phyloP scores from a whole-genome alignment of 2,797 vertebrate genomes.

The Tangara arthus region DNA sequence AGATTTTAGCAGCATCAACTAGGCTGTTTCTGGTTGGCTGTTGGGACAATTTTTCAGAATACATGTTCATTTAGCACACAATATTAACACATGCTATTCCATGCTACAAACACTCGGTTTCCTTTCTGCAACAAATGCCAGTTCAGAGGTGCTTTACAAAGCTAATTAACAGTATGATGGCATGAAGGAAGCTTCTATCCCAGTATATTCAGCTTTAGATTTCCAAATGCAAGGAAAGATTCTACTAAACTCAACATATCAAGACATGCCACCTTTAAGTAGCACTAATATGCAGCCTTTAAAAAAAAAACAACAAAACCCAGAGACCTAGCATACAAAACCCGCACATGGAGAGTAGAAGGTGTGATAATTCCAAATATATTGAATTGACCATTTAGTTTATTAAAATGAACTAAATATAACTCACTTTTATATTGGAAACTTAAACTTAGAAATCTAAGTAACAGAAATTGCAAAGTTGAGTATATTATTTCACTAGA shows the following conservation, averaged over 20 bases:
- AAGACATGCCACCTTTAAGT: not conserved
- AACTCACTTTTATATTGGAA: not conserved
- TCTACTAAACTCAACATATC: not conserved
- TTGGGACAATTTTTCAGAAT: conserved; percentile 55
- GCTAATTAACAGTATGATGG: not conserved
- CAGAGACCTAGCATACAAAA: not conserved
- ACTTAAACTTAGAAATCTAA: not conserved
- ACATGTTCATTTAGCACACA: conserved; percentile 2
- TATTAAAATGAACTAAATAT: not conserved
- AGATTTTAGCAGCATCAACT: conserved; percentile 83
- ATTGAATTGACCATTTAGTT: not conserved
- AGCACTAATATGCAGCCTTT: rapidly evolving
- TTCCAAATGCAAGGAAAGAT: not conserved
- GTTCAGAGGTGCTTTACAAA: not conserved
- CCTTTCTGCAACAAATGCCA: not conserved
- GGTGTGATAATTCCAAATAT: not conserved
- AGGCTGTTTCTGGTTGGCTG: conserved; percentile 83
- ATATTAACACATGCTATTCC: not conserved
- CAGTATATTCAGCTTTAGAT: not conserved
- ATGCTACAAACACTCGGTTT: not conserved
- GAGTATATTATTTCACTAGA: not conserved
- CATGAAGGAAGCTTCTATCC: not conserved
- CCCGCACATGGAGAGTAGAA: not conserved
- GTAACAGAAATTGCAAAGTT: not conserved
- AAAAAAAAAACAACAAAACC: not conserved